Conservation (phyloP, 2,888 invertebrate species). For the Hoplodrina ambigua region DNA sequence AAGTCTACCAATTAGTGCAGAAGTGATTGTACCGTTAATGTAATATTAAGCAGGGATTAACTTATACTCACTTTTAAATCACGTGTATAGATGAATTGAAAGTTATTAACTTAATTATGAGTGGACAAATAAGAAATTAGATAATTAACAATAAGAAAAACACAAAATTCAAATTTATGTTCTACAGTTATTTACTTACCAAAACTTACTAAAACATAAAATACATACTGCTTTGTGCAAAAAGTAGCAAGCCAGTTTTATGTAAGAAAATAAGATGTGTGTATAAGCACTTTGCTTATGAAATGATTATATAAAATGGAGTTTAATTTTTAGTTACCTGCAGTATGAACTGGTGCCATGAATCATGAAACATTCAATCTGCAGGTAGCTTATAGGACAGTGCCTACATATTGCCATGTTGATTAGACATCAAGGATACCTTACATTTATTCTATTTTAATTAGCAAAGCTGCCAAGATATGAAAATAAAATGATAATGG, state of each 20-base stretch:
- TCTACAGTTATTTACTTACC: conserved; percentile 34
- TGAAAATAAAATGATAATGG: conserved; percentile 19
- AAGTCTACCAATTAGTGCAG: conserved; percentile 8
- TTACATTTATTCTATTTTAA: conserved; percentile 5
- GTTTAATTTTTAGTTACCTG: conserved; percentile 15
- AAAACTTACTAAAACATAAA: conserved; percentile 24
- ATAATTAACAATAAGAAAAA: conserved; percentile 38
- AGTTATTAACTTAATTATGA: conserved; percentile 10
- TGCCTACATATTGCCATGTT: conserved; percentile 1
- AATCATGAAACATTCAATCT: conserved; percentile 26
- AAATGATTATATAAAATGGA: neutral
- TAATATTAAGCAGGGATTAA: neutral
- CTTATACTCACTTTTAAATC: neutral
- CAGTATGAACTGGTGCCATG: conserved; percentile 2
- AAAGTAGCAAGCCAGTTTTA: conserved; percentile 39
- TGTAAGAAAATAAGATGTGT: conserved; percentile 16
- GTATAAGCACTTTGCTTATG: conserved; percentile 7
- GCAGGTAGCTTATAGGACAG: conserved; percentile 22
- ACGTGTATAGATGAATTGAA: conserved; percentile 17
- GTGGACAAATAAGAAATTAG: conserved; percentile 21
- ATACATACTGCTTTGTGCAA: conserved; percentile 44
- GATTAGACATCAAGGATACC: neutral
- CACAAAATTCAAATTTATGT: conserved; percentile 27
- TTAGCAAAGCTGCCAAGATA: conserved; percentile 40
- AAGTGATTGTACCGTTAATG: conserved; percentile 9